Evolutionary conservation across 1,140 invertebrate genomes (phyloP), one percentile per base, ranked within the genome.

Genomic region (Holcopasites calliopsidis): DNA sequence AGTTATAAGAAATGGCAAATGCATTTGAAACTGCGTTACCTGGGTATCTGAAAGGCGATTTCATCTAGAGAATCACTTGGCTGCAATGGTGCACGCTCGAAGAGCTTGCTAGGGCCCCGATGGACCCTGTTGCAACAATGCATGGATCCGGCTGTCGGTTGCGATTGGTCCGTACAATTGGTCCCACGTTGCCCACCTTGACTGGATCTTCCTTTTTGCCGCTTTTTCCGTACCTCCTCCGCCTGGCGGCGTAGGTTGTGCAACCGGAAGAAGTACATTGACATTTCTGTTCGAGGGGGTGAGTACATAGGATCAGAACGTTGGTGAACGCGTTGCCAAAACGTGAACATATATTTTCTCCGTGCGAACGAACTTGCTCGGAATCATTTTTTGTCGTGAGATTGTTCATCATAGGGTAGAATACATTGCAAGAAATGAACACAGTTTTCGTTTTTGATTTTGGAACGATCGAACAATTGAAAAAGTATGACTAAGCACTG

Each of bases 261-360:
- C 89, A 97, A 94, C 69, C 97, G 96, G 92, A 97, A 97, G 95
- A 98, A 97, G 94, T 97, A 98, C 93, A 97, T 94, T 93, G 97
- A 97, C 97, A 98, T 97, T 65, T 93, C 93, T 94, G 86, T 86
- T 85, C 73, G 75, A 28, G 31, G 44, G 18, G 69, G 58, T 55
- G 55, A 82, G 70, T 68, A 79, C 42, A 68, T 47, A 50, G 58
- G 58, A 54, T 83, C 80, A 83, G 49, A 73, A 10, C 3, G 21
- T 3, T 31, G 3, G 18, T 0, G 18, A 44, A 44, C 7, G n/a
- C n/a, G 4, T 13, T 5, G 16, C 5, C 5, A 44, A 44, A 44
- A 18, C 16, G n/a, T 44, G 13, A 44, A 13, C 16, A 55, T 3
- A 0, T 8, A 18, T n/a, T n/a, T n/a, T n/a, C n/a, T n/a, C n/a